phyloP scores from a whole-genome alignment of 1,140 invertebrate species.

The Sycophila sp. region DNA sequence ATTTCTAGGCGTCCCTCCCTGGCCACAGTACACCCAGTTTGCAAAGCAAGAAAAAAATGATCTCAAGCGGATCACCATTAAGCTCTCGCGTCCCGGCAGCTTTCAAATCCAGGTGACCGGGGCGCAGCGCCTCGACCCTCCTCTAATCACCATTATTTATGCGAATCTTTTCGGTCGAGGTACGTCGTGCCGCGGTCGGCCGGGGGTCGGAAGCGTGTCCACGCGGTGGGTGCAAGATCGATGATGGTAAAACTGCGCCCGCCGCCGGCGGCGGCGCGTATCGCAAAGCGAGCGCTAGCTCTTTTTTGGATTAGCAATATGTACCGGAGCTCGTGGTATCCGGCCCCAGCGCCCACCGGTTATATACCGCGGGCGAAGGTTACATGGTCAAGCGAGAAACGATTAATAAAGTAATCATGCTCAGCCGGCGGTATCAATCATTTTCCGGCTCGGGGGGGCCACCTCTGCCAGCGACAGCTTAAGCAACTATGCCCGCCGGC shows the following conservation, averaged over 20 bases:
- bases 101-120: too few relatives aligned
- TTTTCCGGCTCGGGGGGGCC: conserved; percentile 48
- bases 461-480: conserved; percentile 55
- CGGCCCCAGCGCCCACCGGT: neutral
- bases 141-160: conserved; percentile 6
- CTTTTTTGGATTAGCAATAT: neutral
- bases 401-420: conserved; percentile 62
- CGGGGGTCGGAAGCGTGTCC: too few relatives aligned
- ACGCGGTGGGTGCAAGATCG: conserved; percentile 7
- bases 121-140: neutral
- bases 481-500: conserved; percentile 48
- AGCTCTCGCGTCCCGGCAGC: too few relatives aligned
- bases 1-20: too few relatives aligned
- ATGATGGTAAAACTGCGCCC: conserved; percentile 1
- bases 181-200: too few relatives aligned
- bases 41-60: too few relatives aligned
- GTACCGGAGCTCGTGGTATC: neutral
- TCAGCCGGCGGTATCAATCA: conserved; percentile 59
- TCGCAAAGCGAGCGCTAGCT: neutral
- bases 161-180: neutral
- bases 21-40: too few relatives aligned
- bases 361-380: neutral
- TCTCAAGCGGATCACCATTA: too few relatives aligned
- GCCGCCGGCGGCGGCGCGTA: too few relatives aligned
- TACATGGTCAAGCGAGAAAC: conserved; percentile 52